phyloP scores from a whole-genome alignment of 2,113 vertebrate species.

The Eubucco bourcierii region DNA sequence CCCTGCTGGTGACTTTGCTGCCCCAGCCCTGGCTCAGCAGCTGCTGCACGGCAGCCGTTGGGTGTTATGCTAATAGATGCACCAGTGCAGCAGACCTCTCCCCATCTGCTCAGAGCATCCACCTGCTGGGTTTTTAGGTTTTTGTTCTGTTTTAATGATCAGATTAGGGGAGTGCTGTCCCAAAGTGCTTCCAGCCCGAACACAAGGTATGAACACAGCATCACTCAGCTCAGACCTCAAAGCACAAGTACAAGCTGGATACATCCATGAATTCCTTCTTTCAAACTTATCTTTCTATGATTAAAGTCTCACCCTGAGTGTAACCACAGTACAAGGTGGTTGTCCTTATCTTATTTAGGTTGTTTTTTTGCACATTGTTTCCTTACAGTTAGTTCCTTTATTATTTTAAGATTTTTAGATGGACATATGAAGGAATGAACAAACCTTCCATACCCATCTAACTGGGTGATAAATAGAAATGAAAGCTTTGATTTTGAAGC shows the following conservation, averaged over 20 bases:
- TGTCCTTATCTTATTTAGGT: not conserved
- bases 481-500: not conserved
- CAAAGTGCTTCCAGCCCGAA: not conserved
- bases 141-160: not conserved
- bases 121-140: constrained; percentile 28
- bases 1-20: not conserved
- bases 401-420: not conserved
- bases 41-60: constrained; percentile 5
- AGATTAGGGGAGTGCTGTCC: not conserved
- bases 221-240: not conserved
- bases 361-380: not conserved
- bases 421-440: not conserved
- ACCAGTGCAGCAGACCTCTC: not conserved
- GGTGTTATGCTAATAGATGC: constrained; percentile 59
- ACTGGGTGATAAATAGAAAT: not conserved
- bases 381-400: not conserved
- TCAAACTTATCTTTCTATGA: not conserved
- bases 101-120: constrained; percentile 60
- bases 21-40: not conserved
- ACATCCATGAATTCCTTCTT: not conserved
- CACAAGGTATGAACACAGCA: not conserved
- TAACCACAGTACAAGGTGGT: not conserved
- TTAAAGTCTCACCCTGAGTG: not conserved
- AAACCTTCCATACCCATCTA: not conserved
- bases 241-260: not conserved